phyloP scores from a whole-genome alignment of 2,113 vertebrate genomes.

The Corynorhinus townsendii region DNA sequence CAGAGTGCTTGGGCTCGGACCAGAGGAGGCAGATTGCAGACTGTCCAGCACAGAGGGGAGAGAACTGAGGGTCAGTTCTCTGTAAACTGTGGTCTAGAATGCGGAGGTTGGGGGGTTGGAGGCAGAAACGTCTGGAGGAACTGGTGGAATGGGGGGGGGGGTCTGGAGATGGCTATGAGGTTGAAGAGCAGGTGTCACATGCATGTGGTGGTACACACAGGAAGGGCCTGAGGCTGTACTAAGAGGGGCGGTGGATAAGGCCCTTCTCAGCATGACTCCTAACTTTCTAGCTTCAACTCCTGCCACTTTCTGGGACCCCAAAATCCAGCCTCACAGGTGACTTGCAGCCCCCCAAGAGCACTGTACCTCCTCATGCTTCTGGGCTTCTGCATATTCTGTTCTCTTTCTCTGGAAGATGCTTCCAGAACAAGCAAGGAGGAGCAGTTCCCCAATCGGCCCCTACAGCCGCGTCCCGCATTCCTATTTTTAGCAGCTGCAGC shows the following conservation, averaged over 20 bases:
- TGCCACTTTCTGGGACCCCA: background rate
- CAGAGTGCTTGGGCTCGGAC: background rate
- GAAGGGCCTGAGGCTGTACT: background rate
- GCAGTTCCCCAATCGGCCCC: too few species aligned
- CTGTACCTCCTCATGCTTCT: background rate
- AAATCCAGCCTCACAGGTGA: background rate
- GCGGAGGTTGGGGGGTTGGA: background rate
- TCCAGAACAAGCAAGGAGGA: background rate
- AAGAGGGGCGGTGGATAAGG: background rate
- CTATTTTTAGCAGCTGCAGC: constrained; percentile 4
- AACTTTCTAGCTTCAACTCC: background rate
- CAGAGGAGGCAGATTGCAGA: background rate
- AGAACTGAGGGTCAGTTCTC: background rate
- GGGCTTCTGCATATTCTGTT: background rate
- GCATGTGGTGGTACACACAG: background rate
- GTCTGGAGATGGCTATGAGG: background rate
- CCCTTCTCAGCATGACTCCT: background rate
- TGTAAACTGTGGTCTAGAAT: background rate
- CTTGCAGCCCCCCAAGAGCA: background rate
- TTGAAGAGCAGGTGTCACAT: background rate
- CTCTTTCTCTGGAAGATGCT: background rate
- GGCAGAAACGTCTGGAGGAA: background rate
- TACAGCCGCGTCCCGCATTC: background rate
- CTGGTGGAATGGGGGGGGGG: background rate
- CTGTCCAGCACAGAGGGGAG: background rate